A percentile compares a stretch with the other conserved stretches of the same genome.
These are phyloP conservation scores for Coelopa frigida DNA, from an alignment of 1,140 invertebrate species.

Conservation along the genomic window DNA sequence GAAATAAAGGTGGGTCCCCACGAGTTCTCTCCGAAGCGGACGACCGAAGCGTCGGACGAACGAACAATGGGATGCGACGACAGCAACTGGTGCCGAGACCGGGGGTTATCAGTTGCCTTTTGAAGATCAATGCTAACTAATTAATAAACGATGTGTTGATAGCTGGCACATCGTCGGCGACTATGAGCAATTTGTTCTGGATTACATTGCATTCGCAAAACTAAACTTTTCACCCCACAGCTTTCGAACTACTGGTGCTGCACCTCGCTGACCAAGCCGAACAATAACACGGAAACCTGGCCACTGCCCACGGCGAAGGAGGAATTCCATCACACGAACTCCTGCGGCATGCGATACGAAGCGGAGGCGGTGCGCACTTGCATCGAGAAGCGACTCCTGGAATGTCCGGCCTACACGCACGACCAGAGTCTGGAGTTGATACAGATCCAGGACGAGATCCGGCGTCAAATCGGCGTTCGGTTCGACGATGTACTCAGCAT, in stretches of 20 bases:
- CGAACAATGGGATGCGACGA: too few species aligned
- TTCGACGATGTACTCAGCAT: constrained; percentile 33
- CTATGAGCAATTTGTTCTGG: too few species aligned
- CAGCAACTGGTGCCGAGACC: too few species aligned
- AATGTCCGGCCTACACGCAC: constrained; percentile 54
- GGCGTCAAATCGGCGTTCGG: constrained; percentile 56
- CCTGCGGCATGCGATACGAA: constrained; percentile 63
- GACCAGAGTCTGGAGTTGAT: constrained; percentile 54
- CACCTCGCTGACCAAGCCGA: constrained; percentile 23
- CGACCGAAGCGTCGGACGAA: too few species aligned
- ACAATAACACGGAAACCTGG: constrained; percentile 46
- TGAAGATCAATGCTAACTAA: too few species aligned
- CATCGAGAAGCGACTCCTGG: constrained; percentile 53
- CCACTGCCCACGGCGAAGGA: constrained; percentile 49
- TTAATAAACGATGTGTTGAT: too few species aligned
- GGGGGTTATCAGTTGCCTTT: too few species aligned
- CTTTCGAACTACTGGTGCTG: constrained; percentile 46
- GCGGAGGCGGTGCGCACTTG: constrained; percentile 63
- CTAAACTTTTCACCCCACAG: constrained; percentile 19
- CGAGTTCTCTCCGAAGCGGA: too few species aligned
- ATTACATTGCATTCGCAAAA: too few species aligned
- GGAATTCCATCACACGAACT: constrained; percentile 58
- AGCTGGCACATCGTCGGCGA: too few species aligned
- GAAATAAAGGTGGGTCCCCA: constrained; percentile 51
- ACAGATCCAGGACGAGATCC: constrained; percentile 56